A percentile compares a stretch with the other conserved stretches of the same genome.
Conservation (phyloP, 2,113 vertebrate genomes). For the Psephotus haematonotus region DNA sequence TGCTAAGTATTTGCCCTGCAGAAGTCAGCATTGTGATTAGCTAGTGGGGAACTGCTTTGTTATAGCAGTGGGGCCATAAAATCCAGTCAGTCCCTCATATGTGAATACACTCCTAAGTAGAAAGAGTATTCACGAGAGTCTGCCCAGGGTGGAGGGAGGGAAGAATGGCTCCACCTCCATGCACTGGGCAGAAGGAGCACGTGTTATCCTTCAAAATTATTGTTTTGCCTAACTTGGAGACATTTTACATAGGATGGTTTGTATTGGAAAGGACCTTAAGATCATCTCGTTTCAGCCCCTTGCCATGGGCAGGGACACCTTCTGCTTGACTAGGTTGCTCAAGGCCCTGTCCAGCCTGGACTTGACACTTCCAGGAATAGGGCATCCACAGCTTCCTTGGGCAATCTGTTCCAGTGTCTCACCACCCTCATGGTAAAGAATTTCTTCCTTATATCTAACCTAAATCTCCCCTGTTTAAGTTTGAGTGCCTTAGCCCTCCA, state of each 20-base stretch:
- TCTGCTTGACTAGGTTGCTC: not conserved
- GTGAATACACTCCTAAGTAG: not conserved
- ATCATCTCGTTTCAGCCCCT: not conserved
- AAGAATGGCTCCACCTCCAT: not conserved
- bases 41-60: not conserved
- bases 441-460: not conserved
- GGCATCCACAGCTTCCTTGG: not conserved
- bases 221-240: not conserved
- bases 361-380: not conserved
- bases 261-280: not conserved
- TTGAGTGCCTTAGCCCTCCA: not conserved
- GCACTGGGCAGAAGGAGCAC: not conserved
- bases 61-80: not conserved
- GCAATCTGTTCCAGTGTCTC: not conserved
- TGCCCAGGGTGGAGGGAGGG: not conserved
- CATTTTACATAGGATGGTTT: not conserved
- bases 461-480: not conserved
- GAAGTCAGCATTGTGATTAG: not conserved
- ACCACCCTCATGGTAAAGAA: not conserved
- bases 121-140: not conserved
- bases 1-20: not conserved
- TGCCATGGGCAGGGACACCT: not conserved
- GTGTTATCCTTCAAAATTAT: not conserved
- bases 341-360: not conserved
- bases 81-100: not conserved